Conservation (phyloP, 1,140 invertebrate genomes). For the Listronotus oregonensis region DNA sequence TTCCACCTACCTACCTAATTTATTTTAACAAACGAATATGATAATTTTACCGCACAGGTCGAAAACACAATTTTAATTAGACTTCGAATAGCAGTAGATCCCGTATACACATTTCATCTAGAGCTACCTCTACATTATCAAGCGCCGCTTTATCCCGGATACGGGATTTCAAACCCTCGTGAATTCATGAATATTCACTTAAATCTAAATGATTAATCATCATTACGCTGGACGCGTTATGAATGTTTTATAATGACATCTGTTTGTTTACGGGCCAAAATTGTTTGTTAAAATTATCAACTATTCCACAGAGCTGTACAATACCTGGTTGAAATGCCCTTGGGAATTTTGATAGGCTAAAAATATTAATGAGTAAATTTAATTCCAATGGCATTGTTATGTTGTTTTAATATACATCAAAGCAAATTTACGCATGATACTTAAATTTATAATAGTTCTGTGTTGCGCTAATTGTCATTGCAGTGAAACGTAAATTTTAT, state of each 20-base stretch:
- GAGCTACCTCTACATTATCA: conserved; percentile 35
- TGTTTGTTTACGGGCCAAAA: conserved; percentile 50
- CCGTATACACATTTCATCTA: conserved; percentile 25
- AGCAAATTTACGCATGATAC: not conserved
- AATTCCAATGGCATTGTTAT: not conserved
- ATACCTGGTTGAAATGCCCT: conserved; percentile 31
- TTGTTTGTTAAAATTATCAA: conserved; percentile 45
- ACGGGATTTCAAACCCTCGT: conserved; percentile 34
- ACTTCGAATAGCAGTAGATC: too few species aligned
- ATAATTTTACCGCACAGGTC: conserved; percentile 13
- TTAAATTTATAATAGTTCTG: too few species aligned
- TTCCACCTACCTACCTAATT: not conserved
- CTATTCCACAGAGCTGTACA: conserved; percentile 33
- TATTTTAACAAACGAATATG: conserved; percentile 15
- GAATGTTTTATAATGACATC: conserved; percentile 53
- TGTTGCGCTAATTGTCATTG: too few species aligned
- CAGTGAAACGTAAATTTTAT: not conserved
- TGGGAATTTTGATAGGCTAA: conserved; percentile 37
- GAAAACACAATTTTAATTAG: conserved; percentile 29
- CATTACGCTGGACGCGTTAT: conserved; percentile 51
- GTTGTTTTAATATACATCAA: not conserved
- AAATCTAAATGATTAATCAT: conserved; percentile 55
- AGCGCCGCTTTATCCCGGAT: conserved; percentile 35
- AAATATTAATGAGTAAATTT: conserved; percentile 33
- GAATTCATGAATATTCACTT: conserved; percentile 54